A percentile compares a stretch with the other conserved stretches of the same genome.
Conservation (phyloP, 1,140 invertebrate species). For the Dendroctonus ponderosae region DNA sequence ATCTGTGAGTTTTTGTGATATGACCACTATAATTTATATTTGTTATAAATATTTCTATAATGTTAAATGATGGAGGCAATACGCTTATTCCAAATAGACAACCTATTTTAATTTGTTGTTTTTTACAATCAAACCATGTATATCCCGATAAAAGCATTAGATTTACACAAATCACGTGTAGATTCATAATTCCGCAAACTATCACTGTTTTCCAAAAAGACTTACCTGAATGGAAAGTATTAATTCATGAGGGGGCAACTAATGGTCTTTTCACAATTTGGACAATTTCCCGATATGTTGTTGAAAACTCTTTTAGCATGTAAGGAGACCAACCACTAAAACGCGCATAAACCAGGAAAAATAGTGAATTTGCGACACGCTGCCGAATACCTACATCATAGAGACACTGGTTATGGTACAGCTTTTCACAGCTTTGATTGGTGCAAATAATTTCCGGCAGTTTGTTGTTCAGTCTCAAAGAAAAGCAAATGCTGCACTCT, state of each 20-base stretch:
- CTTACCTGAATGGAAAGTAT: not conserved
- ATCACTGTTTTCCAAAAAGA: no score
- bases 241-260: slow-evolving; percentile 31
- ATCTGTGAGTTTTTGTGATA: no score
- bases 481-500: slow-evolving; percentile 47
- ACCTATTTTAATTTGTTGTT: no score
- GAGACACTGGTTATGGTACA: slow-evolving; percentile 44
- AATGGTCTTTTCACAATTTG: slow-evolving; percentile 45
- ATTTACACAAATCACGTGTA: no score
- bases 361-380: no score
- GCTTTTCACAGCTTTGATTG: slow-evolving; percentile 42
- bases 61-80: no score
- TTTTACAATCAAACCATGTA: no score
- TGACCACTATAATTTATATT: no score
- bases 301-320: slow-evolving; percentile 40
- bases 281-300: slow-evolving; percentile 42
- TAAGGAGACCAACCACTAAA: slow-evolving; percentile 41
- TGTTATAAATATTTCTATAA: no score
- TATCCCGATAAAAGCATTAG: no score
- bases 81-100: no score
- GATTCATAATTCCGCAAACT: no score
- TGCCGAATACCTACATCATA: slow-evolving; percentile 39
- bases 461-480: slow-evolving; percentile 36
- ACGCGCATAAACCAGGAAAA: slow-evolving; percentile 2
- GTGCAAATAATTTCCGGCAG: slow-evolving; percentile 44